phyloP scores from a whole-genome alignment of 2,888 invertebrate species.

The Bombylius major region DNA sequence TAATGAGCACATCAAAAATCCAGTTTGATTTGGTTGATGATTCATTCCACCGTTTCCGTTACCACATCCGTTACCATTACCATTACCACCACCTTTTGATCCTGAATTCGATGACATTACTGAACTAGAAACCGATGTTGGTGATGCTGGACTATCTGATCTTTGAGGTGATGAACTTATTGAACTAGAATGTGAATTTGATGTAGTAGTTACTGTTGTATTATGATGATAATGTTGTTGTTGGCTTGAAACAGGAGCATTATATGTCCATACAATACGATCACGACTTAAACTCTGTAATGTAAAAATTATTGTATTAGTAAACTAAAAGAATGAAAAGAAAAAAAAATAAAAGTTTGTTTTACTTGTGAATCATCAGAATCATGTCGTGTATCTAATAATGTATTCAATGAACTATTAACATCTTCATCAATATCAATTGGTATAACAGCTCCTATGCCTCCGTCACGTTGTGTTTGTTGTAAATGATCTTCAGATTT shows the following conservation, averaged over 20 bases:
- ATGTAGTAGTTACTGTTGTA: constrained; percentile 33
- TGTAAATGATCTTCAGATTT: constrained; percentile 87
- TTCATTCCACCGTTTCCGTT: neutral
- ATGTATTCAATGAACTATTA: constrained; percentile 83
- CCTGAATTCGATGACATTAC: constrained; percentile 69
- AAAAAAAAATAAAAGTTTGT: too few relatives aligned
- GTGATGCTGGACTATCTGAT: constrained; percentile 64
- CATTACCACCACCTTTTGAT: constrained; percentile 43
- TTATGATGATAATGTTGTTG: constrained; percentile 37
- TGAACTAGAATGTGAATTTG: constrained; percentile 37
- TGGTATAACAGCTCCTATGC: constrained; percentile 65
- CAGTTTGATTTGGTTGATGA: constrained; percentile 11
- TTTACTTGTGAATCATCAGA: constrained; percentile 38
- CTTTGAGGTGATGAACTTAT: constrained; percentile 40
- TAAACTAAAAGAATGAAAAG: too few relatives aligned
- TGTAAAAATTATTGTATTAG: neutral
- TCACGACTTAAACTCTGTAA: constrained; percentile 33
- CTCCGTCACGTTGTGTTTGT: constrained; percentile 40
- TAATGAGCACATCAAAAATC: constrained; percentile 30
- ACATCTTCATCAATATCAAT: constrained; percentile 89
- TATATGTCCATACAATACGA: constrained; percentile 84
- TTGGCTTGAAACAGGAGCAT: constrained; percentile 52
- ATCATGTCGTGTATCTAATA: constrained; percentile 64
- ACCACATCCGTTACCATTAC: neutral
- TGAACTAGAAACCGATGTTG: constrained; percentile 77